These are phyloP conservation scores for Capreolus pygargus DNA, from an alignment of 2,113 vertebrate species.

Conservation along the genomic window DNA sequence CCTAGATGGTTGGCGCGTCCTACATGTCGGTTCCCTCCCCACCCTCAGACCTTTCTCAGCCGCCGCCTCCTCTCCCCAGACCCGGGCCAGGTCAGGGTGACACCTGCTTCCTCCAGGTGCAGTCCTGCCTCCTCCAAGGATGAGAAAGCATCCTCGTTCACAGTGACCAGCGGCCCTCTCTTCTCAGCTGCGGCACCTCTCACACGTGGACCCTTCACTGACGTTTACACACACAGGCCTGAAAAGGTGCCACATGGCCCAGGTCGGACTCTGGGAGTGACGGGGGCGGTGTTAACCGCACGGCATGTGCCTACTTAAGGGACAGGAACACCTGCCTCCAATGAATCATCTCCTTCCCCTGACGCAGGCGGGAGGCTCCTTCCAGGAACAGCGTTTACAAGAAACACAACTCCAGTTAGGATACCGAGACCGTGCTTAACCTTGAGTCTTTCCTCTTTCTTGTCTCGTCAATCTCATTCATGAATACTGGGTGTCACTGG, in stretches of 20 bases:
- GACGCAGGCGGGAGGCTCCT: neutral
- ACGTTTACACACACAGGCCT: neutral
- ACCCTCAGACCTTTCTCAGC: neutral
- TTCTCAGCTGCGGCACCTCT: neutral
- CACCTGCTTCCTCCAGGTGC: neutral
- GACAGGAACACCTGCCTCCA: no score
- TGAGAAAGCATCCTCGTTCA: neutral
- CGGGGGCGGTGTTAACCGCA: neutral
- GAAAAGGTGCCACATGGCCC: neutral
- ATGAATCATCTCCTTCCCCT: neutral
- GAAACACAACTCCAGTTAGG: neutral
- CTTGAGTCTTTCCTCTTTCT: neutral
- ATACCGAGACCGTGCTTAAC: neutral
- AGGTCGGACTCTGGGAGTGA: neutral
- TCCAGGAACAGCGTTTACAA: neutral
- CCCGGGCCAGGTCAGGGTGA: neutral
- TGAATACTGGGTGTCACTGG: neutral
- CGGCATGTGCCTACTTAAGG: neutral
- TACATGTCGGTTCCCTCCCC: neutral
- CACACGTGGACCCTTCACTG: accelerated
- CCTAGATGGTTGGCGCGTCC: neutral
- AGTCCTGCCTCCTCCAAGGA: neutral
- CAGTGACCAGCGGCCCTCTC: neutral
- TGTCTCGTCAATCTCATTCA: neutral
- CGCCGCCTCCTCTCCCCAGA: neutral